Evolutionary conservation across 2,888 invertebrate species (phyloP).

Genomic region (Schizotus pectinicornis): DNA sequence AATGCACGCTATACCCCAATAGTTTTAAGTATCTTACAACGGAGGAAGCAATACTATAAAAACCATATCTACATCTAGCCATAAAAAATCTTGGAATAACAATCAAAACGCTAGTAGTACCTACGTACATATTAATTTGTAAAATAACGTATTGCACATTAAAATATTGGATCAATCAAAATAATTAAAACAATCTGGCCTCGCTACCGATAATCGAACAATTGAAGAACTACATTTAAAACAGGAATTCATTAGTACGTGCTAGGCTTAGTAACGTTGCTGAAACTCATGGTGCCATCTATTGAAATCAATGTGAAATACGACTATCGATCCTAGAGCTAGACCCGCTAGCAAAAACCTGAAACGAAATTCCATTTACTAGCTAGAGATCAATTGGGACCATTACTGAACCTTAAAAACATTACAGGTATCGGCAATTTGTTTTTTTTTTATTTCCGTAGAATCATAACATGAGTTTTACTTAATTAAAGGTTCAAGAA

Average conservation of each 20-base stretch:
- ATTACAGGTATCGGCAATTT: too few relatives aligned
- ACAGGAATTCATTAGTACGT: conserved; percentile 23
- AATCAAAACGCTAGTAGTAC: conserved; percentile 29
- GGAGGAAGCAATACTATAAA: conserved; percentile 20
- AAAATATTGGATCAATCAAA: conserved; percentile 16
- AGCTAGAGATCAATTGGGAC: too few relatives aligned
- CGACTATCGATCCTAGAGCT: conserved; percentile 96
- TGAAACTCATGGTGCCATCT: conserved; percentile 97
- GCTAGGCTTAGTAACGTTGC: conserved; percentile 75
- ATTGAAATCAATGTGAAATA: conserved; percentile 99
- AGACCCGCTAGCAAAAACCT: conserved; percentile 97
- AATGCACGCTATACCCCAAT: conserved; percentile 41
- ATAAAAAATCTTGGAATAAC: conserved; percentile 17
- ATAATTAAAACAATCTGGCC: conserved; percentile 8
- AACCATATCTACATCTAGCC: conserved; percentile 20
- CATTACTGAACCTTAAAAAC: too few relatives aligned
- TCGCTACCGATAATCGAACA: conserved; percentile 19
- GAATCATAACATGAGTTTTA: not conserved
- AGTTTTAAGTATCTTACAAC: conserved; percentile 27
- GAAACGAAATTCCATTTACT: conserved; percentile 32
- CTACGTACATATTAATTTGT: conserved; percentile 9
- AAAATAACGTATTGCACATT: conserved; percentile 24
- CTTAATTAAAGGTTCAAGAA: not conserved
- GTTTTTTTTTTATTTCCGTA: too few relatives aligned
- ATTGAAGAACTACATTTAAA: conserved; percentile 26